Conservation (phyloP, 2,888 invertebrate genomes). For the Apoderus coryli region DNA sequence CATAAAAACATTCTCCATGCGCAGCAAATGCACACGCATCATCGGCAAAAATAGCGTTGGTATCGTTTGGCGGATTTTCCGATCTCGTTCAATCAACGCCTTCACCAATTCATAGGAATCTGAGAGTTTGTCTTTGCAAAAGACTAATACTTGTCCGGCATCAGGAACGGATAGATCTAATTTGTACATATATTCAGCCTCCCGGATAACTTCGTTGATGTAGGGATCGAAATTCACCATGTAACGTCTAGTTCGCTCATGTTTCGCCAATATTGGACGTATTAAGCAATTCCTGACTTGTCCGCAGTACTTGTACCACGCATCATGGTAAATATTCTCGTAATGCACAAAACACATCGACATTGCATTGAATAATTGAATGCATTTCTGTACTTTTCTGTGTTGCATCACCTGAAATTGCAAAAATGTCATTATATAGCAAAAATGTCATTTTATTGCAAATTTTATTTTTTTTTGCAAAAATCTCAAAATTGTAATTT, state of each 20-base stretch:
- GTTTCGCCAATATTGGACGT: constrained; percentile 53
- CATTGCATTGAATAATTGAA: constrained; percentile 66
- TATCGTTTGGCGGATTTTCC: constrained; percentile 43
- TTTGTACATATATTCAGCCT: constrained; percentile 71
- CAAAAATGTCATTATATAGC: no score
- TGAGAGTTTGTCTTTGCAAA: constrained; percentile 54
- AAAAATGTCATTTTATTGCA: no score
- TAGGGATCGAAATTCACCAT: constrained; percentile 59
- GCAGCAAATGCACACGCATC: constrained; percentile 49
- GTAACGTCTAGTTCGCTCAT: constrained; percentile 49
- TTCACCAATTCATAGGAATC: constrained; percentile 46
- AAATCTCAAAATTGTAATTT: no score
- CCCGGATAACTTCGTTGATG: constrained; percentile 57
- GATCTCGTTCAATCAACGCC: constrained; percentile 45
- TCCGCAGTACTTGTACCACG: constrained; percentile 64
- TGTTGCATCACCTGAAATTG: constrained; percentile 37
- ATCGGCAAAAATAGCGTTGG: constrained; percentile 55
- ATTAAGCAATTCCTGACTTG: constrained; percentile 54
- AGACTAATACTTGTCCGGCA: constrained; percentile 57
- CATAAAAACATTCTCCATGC: constrained; percentile 54
- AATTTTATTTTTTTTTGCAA: no score
- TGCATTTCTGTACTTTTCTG: constrained; percentile 55
- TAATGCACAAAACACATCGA: constrained; percentile 67
- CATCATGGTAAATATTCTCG: constrained; percentile 67
- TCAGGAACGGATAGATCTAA: constrained; percentile 64